Base-by-base conservation (phyloP, 2,888 invertebrate species). In the Heliconius cydno region DNA sequence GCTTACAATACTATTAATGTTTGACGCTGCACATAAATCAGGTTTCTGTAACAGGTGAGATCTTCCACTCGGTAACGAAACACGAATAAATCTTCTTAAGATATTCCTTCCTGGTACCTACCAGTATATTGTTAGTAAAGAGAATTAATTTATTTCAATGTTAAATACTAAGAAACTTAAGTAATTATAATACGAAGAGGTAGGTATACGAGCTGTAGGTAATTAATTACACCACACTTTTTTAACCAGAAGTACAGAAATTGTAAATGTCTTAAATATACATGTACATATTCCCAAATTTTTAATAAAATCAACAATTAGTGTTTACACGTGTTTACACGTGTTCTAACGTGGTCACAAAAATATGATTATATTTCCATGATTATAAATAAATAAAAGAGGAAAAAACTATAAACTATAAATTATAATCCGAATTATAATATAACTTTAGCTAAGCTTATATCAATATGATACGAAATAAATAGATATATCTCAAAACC, bases 21-120 rank as follows among this genome's bases (percentile, higher is more conserved):
- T 79, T 60, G 79, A 79, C 79, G 72, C 68, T 30, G 67, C 63
- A 68, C n/a, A 75, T 79, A 75, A 79, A 79, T 79, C 79, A 75
- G 73, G 67, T 79, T 68, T 68, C 46, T 75, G 68, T 73, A 63
- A 75, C 79, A 79, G 79, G 79, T 79, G 74, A 75, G 79, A 46
- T 46, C 22, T 46, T 46, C 65, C 41, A 66, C 41, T 65, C 65
- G 28, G 65, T 65, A 46, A 25, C 30, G 25, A 19, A 41, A 41
- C 22, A 63, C 25, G 41, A 70, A 80, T 80, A 80, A 74, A 77
- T 80, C 77, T 74, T 70, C 74, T 38, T 38, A 52, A 77, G 75
- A 12, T 63, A 74, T 68, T 70, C 60, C 63, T 77, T 80, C 77
- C 77, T 77, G 77, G 77, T 77, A 41, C 22, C 0, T 80, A n/a